Conservation (phyloP, 2,888 invertebrate genomes). For the Drosophila sordidapex region DNA sequence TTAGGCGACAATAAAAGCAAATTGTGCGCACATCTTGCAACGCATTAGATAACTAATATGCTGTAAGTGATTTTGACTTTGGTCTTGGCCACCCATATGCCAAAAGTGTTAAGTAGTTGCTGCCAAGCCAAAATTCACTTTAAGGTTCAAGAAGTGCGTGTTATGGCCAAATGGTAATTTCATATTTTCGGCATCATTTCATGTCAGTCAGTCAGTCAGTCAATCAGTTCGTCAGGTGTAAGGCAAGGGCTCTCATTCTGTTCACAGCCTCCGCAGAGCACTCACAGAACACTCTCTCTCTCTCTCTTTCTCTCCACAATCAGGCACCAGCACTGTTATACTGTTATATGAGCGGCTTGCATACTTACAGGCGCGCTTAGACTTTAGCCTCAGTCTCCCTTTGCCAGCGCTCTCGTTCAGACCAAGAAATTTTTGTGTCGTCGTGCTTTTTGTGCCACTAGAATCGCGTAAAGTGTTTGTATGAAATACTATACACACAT, state of each 20-base stretch:
- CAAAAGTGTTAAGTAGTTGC: conserved; percentile 49
- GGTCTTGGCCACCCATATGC: conserved; percentile 25
- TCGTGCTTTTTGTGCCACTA: conserved; percentile 38
- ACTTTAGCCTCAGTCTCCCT: conserved; percentile 63
- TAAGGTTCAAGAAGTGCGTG: conserved; percentile 40
- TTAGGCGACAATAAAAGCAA: conserved; percentile 54
- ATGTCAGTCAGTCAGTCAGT: background rate
- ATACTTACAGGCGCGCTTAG: conserved; percentile 64
- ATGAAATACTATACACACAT: conserved; percentile 1
- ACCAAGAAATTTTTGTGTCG: conserved; percentile 42
- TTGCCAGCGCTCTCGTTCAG: conserved; percentile 71
- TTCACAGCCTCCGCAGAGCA: conserved; percentile 37
- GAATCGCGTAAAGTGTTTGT: conserved; percentile 61
- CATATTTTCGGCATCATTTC: conserved; percentile 15
- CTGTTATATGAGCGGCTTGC: conserved; percentile 61
- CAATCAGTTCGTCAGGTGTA: conserved; percentile 33
- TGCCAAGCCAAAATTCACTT: conserved; percentile 18
- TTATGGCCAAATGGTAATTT: conserved; percentile 50
- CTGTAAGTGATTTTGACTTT: conserved; percentile 43
- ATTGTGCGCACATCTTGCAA: conserved; percentile 23
- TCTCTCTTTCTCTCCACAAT: conserved; percentile 7
- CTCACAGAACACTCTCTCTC: background rate
- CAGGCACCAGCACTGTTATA: conserved; percentile 35
- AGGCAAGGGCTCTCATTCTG: conserved; percentile 1
- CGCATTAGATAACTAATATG: conserved; percentile 42